phyloP scores from a whole-genome alignment of 2,888 invertebrate genomes.

The Agonopterix heracliana region DNA sequence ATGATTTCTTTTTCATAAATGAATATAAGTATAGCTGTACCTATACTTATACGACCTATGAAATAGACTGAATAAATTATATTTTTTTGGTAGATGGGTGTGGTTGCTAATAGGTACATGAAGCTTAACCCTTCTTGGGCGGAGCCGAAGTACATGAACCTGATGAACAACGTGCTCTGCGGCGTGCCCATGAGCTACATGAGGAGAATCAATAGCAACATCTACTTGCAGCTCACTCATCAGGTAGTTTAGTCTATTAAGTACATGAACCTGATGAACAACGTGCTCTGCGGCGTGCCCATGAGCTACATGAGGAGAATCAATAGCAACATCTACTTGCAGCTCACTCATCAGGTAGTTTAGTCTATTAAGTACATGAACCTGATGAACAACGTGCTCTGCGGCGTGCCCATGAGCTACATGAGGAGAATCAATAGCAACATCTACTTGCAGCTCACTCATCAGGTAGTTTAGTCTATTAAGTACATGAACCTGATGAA shows the following conservation, averaged over 20 bases:
- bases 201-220: conserved; percentile 41
- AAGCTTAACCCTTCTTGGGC: conserved; percentile 41
- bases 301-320: conserved; percentile 53
- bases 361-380: conserved; percentile 50
- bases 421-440: conserved; percentile 47
- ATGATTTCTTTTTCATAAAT: too few species aligned
- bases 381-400: conserved; percentile 62
- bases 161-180: conserved; percentile 65
- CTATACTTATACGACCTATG: too few species aligned
- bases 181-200: conserved; percentile 60
- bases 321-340: conserved; percentile 42
- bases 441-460: conserved; percentile 49
- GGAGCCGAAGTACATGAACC: conserved; percentile 44
- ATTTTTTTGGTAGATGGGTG: conserved; percentile 41
- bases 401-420: conserved; percentile 57
- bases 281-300: conserved; percentile 60
- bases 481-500: conserved; percentile 61
- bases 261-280: conserved; percentile 62
- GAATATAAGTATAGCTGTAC: too few species aligned
- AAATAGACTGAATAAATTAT: too few species aligned
- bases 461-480: conserved; percentile 49
- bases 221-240: conserved; percentile 51
- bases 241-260: conserved; percentile 47
- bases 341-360: conserved; percentile 52
- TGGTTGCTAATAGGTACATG: conserved; percentile 54